phyloP scores from a whole-genome alignment of 1,140 invertebrate species.

The Trachelipus rathkii region DNA sequence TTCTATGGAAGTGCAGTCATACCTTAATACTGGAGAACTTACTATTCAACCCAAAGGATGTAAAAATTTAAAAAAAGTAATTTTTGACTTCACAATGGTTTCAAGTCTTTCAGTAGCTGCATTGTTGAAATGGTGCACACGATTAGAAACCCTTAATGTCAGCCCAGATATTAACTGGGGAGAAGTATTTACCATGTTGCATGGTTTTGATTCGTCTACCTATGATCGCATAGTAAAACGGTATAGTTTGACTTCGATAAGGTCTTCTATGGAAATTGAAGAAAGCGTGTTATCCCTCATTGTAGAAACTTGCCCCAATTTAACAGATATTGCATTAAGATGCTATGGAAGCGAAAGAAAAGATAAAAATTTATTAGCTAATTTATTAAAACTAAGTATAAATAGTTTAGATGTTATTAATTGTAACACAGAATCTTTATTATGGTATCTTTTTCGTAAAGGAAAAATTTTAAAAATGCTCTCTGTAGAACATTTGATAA shows the following conservation, averaged over 20 bases:
- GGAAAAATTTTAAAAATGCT: slow-evolving; percentile 17
- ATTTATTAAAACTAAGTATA: slow-evolving; percentile 26
- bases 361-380: slow-evolving; percentile 35
- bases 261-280: slow-evolving; percentile 32
- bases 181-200: slow-evolving; percentile 35
- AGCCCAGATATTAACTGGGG: slow-evolving; percentile 37
- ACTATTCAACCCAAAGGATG: slow-evolving; percentile 28
- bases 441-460: slow-evolving; percentile 31
- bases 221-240: slow-evolving; percentile 21
- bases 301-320: slow-evolving; percentile 30
- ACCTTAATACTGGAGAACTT: slow-evolving; percentile 27
- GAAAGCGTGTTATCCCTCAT: slow-evolving; percentile 35
- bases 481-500: slow-evolving; percentile 31
- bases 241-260: slow-evolving; percentile 25
- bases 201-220: slow-evolving; percentile 34
- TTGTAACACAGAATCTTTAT: slow-evolving; percentile 29
- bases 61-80: slow-evolving; percentile 32
- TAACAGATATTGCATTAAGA: slow-evolving; percentile 29
- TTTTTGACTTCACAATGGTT: slow-evolving; percentile 31
- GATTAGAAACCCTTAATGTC: slow-evolving; percentile 32
- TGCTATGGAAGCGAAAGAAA: slow-evolving; percentile 37
- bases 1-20: slow-evolving; percentile 21
- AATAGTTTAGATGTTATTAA: slow-evolving; percentile 34
- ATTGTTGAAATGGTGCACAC: slow-evolving; percentile 32
- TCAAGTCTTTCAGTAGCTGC: slow-evolving; percentile 29